Evolutionary conservation across 2,888 invertebrate genomes (phyloP), one percentile per base, ranked within the genome.

Genomic region (Saturnia pavonia): DNA sequence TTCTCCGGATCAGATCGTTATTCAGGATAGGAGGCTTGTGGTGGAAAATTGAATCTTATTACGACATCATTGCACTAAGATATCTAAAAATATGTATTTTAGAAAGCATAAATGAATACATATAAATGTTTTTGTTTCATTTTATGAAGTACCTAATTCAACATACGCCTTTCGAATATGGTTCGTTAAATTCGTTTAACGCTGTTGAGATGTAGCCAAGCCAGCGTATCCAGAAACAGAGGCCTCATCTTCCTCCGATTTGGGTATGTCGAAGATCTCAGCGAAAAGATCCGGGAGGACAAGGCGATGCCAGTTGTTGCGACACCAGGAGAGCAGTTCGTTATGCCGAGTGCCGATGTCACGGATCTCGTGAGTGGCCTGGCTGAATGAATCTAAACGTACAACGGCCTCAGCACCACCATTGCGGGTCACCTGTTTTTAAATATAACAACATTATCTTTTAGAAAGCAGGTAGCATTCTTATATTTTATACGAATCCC

Each of bases 181-280:
- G 25, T 16, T 60, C 25, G 57, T 4, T 27, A 57, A 57, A 57
- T 57, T 27, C 40, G 16, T 40, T 65, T 40, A 65, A 40, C n/a
- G 7, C 65, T 65, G 65, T 34, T 65, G 51, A 16, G 42, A 67
- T 19, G 42, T 66, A 51, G 25, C 22, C 51, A 22, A 42, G 12
- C 12, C 42, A 27, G 67, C 66, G 66, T n/a, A 48, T 60, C 48
- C 42, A n/a, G 34, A n/a, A 8, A 19, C 79, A 1, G 76, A 67
- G 2, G 74, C 69, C 1, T 82, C 82, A 0, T 86, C 85, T 16
- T 88, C 91, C 3, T 88, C 88, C 6, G 72, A 71, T 75, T 89
- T 97, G 78, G 98, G 98, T 91, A 99, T 98, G 95, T 99, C 99
- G 92, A 98, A 99, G 81, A 99, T 98, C 92, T 99, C 99, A 51